Evolutionary conservation across 2,797 vertebrate genomes (phyloP).

Genomic region (Peromyscus attwateri): DNA sequence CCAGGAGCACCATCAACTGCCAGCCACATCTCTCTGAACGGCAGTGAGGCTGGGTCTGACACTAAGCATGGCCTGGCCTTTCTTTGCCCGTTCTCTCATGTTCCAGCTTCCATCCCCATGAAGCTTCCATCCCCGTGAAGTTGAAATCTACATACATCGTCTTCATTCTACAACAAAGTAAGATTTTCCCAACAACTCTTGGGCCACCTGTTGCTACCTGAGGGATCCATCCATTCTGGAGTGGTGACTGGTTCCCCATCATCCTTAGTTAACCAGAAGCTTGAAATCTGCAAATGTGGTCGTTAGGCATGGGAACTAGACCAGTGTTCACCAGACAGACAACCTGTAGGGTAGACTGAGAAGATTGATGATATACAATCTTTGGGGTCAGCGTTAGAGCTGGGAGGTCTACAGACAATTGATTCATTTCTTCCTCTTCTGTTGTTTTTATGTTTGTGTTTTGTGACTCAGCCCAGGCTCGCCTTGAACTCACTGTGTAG

Average conservation of each 20-base stretch:
- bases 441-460: neutral
- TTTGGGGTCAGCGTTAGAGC: neutral
- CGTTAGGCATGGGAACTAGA: neutral
- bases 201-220: neutral
- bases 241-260: neutral
- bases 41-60: no score
- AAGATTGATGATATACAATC: neutral
- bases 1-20: neutral
- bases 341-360: neutral
- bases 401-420: neutral
- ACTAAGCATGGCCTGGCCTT: neutral
- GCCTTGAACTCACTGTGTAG: neutral
- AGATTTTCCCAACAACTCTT: neutral
- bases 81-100: neutral
- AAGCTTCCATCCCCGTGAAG: no score
- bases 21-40: neutral
- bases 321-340: neutral
- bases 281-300: neutral
- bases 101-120: constrained; percentile 21
- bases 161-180: neutral
- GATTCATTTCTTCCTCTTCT: neutral
- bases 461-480: neutral
- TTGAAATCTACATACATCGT: constrained; percentile 34
- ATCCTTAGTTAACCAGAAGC: neutral
- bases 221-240: neutral